Evolutionary conservation across 2,113 vertebrate genomes (phyloP), one percentile per base, ranked within the genome.

Genomic region (Atractosteus spatula): DNA sequence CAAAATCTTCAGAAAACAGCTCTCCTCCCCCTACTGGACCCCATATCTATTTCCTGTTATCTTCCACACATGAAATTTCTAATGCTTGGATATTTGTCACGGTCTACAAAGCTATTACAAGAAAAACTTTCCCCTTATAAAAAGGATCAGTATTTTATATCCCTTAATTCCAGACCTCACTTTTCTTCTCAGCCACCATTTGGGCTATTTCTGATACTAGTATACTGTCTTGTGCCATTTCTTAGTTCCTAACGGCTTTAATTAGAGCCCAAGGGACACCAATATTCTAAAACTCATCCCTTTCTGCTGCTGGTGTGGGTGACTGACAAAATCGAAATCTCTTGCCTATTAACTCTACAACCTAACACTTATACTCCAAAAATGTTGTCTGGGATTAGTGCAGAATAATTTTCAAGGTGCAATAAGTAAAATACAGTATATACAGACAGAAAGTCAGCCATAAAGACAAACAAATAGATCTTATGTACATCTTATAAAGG

Each of bases 31-130:
- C 77, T 85, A 84, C 45, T 62, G 47, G 57, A 85, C 84, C 79
- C 80, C 79, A 83, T 83, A 87, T 91, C 89, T 87, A 91, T 92
- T 93, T 91, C 87, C 90, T 87, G 82, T 90, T 86, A 29, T 89
- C 85, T 89, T 86, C 86, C 84, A 84, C 81, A 91, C 89, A 89
- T 86, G 88, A 89, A 87, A 88, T 89, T 88, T 90, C 86, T 84
- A 88, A 90, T 90, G 87, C 82, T 80, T 84, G 88, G 79, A 87
- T 84, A 92, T 90, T 91, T 89, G 90, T 89, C 89, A 92, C 76
- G 85, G 89, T 76, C 88, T 84, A 84, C 80, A 87, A 84, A 88
- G 84, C 85, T 82, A 88, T 89, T 90, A 89, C 86, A 89, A 87
- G 70, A 16, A 47, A 66, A 71, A 55, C 29, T 41, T 63, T 12